Base-by-base conservation (phyloP, 2,888 invertebrate species). In the Mesochorus sp. region DNA sequence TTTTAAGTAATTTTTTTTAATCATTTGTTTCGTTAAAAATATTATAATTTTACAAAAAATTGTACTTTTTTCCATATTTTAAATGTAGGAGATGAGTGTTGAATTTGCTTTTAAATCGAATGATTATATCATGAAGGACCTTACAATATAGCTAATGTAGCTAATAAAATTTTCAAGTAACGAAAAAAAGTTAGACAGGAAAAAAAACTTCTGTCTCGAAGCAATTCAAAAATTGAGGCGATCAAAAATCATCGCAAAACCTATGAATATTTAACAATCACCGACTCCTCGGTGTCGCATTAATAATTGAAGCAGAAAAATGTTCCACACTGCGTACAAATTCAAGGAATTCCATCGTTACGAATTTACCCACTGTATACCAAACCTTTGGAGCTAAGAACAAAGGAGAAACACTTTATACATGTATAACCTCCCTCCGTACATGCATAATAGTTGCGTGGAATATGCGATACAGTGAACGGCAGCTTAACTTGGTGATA, bases 361-460 rank as follows among this genome's bases (percentile, higher is more conserved):
- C 3, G 8, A 53, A 53, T 53, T 31, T 34, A 53, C 17, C 17
- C 51, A 31, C 31, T 55, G 14, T 62, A 31, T 21, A 39, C 14
- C 10, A 8, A 34, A 12, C 49, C n/a, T n/a, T n/a, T n/a, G 3
- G 26, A 19, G 28, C 19, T 1, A 44, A 39, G 21, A 73, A 64
- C 64, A 49, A 28, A 34, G 55, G 53, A 31, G 31, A 28, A 24
- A 53, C 61, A 61, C 71, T 71, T 61, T 61, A 70, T 61, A 70
- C 59, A 70, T 42, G 39, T 42, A 71, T 51, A 71, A 51, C 31
- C 31, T 14, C 28, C 14, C 12, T 34, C 19, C 19, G 17, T 53
- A 53, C 61, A 51, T 61, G 28, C 61, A 71, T 61, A 51, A 70
- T 70, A 70, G 26, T 2, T 28, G 39, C 21, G 12, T 47, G 8